Conservation (phyloP, 2,797 vertebrate genomes). For the Petrocephalus sullivani region DNA sequence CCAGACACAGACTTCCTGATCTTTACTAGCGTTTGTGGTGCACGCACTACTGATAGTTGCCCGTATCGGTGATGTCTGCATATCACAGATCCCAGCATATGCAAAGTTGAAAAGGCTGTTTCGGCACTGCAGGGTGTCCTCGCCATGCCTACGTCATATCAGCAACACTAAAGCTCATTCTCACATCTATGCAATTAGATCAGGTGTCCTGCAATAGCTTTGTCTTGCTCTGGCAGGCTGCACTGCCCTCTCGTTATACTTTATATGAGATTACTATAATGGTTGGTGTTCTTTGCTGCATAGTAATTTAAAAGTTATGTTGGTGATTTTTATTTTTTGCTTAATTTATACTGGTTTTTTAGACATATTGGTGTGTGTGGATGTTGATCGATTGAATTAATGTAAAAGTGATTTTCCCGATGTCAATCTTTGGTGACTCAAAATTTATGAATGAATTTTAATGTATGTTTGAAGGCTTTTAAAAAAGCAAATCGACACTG, state of each 20-base stretch:
- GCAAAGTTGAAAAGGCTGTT: not conserved
- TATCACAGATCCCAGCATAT: not conserved
- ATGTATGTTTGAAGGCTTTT: not conserved
- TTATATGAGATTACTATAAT: not conserved
- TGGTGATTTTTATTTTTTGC: not conserved
- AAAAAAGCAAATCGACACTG: not conserved
- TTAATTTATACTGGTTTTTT: not conserved
- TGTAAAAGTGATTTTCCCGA: not conserved
- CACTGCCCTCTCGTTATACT: not conserved
- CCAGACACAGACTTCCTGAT: not conserved
- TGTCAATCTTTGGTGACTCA: not conserved
- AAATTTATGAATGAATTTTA: not conserved
- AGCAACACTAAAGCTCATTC: not conserved
- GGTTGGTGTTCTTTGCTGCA: not conserved
- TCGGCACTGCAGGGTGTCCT: not conserved
- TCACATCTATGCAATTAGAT: slow-evolving; percentile 8
- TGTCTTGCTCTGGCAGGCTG: not conserved
- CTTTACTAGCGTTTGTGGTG: not conserved
- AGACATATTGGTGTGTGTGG: not conserved
- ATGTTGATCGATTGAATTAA: not conserved
- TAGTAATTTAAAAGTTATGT: not conserved
- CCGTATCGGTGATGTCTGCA: not conserved
- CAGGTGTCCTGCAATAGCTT: not conserved
- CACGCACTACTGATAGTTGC: not conserved
- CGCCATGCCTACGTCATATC: not conserved